These are phyloP conservation scores for Leucosticte australis DNA, from an alignment of 2,113 vertebrate species.

Conservation along the genomic window DNA sequence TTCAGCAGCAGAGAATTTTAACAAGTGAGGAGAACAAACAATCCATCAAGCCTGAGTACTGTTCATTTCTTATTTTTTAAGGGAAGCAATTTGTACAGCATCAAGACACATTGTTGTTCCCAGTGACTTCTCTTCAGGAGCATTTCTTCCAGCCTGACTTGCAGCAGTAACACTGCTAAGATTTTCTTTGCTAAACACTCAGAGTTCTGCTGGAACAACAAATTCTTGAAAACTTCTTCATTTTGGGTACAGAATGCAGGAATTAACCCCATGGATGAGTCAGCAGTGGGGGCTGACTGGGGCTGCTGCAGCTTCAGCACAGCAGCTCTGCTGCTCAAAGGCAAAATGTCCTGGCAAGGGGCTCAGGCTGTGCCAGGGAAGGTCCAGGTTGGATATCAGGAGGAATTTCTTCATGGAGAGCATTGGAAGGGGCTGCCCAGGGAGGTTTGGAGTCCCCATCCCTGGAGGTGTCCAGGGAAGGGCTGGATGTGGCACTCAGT, in stretches of 20 bases:
- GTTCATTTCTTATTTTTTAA: constrained; percentile 31
- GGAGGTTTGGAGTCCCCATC: not conserved
- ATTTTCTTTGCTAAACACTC: not conserved
- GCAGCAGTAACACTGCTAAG: not conserved
- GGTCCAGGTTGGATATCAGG: not conserved
- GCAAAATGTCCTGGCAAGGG: not conserved
- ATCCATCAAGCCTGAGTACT: constrained; percentile 53
- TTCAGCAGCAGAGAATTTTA: constrained; percentile 44
- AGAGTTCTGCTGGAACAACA: not conserved
- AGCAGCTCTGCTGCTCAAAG: not conserved
- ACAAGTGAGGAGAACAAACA: constrained; percentile 52
- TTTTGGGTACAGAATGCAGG: not conserved
- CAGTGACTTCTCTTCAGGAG: not conserved
- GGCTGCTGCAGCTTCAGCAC: not conserved
- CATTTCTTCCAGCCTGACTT: not conserved
- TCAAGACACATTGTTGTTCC: not conserved
- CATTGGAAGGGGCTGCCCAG: not conserved
- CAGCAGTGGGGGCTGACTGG: not conserved
- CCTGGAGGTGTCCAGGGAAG: not conserved
- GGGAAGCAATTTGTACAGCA: constrained; percentile 2
- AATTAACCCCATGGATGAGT: not conserved
- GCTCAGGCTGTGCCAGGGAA: not conserved
- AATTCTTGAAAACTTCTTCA: not conserved
- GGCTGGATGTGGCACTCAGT: rapidly evolving
- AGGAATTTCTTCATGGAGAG: not conserved